These are phyloP conservation scores for Merops nubicus DNA, from an alignment of 2,113 vertebrate genomes.

Conservation along the genomic window DNA sequence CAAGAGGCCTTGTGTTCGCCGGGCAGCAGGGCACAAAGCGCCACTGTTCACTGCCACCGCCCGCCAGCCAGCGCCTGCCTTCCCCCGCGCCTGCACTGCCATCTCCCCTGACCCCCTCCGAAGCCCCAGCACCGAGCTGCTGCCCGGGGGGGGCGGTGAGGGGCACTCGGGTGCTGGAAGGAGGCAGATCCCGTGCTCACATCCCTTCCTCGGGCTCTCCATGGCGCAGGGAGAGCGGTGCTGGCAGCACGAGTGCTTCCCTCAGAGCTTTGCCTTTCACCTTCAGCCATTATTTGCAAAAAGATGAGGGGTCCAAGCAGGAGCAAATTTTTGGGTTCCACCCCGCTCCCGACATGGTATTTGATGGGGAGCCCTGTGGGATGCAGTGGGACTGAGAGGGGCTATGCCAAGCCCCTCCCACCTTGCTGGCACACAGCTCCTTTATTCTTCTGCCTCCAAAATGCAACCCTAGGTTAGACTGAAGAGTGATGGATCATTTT, in stretches of 20 bases:
- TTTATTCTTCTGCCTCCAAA: neutral
- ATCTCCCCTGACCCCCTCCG: rapidly evolving
- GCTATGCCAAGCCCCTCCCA: neutral
- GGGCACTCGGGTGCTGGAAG: rapidly evolving
- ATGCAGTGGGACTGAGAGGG: rapidly evolving
- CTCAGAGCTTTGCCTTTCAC: rapidly evolving
- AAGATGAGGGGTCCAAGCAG: rapidly evolving
- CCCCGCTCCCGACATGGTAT: rapidly evolving
- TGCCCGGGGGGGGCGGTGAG: neutral
- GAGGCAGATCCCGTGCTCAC: neutral
- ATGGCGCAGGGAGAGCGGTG: rapidly evolving
- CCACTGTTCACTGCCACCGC: neutral
- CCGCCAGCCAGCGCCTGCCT: rapidly evolving
- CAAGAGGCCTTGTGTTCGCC: neutral
- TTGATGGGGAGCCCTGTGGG: neutral
- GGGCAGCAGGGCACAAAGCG: neutral
- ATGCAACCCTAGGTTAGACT: neutral
- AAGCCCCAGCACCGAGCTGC: rapidly evolving
- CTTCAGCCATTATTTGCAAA: neutral
- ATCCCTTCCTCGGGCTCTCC: rapidly evolving
- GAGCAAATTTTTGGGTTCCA: neutral
- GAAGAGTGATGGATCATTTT: rapidly evolving
- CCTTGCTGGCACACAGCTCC: too few species aligned
- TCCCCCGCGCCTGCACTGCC: rapidly evolving
- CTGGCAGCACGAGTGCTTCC: rapidly evolving